phyloP scores from a whole-genome alignment of 2,113 vertebrate genomes.

The Megaleporinus macrocephalus region DNA sequence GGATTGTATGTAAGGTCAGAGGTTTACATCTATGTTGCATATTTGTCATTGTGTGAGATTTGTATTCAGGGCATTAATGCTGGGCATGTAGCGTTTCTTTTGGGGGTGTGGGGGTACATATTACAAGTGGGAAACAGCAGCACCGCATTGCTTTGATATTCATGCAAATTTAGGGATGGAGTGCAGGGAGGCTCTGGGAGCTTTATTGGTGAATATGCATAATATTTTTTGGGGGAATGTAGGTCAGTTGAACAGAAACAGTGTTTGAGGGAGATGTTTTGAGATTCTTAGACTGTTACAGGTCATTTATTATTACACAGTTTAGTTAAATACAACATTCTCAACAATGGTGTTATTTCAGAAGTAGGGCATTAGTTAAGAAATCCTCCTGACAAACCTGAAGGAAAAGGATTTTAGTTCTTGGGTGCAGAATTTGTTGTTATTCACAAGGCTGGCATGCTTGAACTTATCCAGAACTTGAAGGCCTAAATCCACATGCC shows the following conservation, averaged over 20 bases:
- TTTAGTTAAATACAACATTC: neutral
- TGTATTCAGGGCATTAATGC: no score
- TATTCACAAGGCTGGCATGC: neutral
- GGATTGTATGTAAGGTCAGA: no score
- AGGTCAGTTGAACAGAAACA: neutral
- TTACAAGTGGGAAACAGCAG: neutral
- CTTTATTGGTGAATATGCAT: neutral
- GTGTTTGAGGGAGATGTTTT: neutral
- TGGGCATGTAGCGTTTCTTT: neutral
- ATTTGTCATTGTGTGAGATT: no score
- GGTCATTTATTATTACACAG: neutral
- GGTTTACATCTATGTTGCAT: no score
- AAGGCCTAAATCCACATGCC: neutral
- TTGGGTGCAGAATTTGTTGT: neutral
- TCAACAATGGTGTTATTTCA: neutral
- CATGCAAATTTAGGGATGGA: constrained; percentile 1
- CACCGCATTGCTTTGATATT: neutral
- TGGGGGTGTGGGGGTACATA: neutral
- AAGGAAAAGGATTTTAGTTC: neutral
- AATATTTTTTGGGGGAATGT: neutral
- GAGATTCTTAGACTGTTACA: neutral
- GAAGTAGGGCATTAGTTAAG: neutral
- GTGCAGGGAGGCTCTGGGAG: neutral
- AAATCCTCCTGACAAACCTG: neutral
- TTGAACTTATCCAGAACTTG: neutral